Conservation (phyloP, 2,113 vertebrate genomes). For the Sialia sialis region DNA sequence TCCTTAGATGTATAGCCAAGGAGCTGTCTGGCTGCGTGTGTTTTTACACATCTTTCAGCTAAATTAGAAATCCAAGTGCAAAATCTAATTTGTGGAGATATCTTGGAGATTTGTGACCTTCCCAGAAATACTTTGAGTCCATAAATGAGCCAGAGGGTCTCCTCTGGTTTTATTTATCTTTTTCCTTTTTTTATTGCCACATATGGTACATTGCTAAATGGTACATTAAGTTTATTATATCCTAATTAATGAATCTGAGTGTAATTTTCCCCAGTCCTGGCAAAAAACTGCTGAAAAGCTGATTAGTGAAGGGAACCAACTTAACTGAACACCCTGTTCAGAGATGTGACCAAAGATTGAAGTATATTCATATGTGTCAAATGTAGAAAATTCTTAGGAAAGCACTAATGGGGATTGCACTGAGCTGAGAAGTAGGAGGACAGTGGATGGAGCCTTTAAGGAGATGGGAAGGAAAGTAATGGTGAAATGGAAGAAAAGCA, state of each 20-base stretch:
- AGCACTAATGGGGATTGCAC: not conserved
- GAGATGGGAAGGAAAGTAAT: not conserved
- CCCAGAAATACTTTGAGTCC: not conserved
- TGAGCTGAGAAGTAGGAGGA: not conserved
- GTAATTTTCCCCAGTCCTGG: not conserved
- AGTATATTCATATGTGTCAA: not conserved
- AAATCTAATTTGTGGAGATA: not conserved
- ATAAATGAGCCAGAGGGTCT: not conserved
- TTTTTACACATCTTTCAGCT: slow-evolving; percentile 46
- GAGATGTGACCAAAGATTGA: not conserved
- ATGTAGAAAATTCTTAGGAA: not conserved
- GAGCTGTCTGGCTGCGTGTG: slow-evolving; percentile 15
- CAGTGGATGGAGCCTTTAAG: not conserved
- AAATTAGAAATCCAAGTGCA: slow-evolving; percentile 28
- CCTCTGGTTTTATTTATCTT: not conserved
- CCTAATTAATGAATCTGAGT: not conserved
- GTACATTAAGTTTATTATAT: not conserved
- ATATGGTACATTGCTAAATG: not conserved
- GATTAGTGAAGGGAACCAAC: not conserved
- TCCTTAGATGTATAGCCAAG: slow-evolving; percentile 28
- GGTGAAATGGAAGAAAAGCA: not conserved
- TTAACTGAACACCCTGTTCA: not conserved
- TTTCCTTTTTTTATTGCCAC: not conserved
- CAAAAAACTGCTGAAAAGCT: not conserved
- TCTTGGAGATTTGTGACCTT: slow-evolving; percentile 2